Evolutionary conservation across 2,113 vertebrate genomes (phyloP), one percentile per base, ranked within the genome.

Genomic region (Axis porcinus): DNA sequence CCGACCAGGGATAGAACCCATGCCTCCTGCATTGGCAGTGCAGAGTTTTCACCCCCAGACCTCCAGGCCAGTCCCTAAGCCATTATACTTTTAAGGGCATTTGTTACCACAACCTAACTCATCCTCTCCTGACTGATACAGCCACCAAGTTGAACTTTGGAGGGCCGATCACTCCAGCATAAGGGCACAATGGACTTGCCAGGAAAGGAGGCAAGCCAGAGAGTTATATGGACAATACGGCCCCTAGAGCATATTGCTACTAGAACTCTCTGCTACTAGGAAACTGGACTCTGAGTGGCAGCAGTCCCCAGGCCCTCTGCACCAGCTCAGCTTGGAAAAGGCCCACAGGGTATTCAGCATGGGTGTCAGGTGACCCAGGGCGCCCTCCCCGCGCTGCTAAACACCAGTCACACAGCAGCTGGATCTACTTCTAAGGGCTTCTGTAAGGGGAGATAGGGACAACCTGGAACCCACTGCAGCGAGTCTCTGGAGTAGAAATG

Each of bases 311-410:
- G 50, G 23, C 15, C 7, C 9, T 40, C 40, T 58, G 60, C 5
- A 1, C 28, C 33, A 62, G 23, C 43, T 74, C 25, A 33, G 47
- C 40, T 36, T 28, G 2, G 30, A 47, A 86, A 89, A 36, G 43
- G 21, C 14, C 54, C 16, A n/a, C 57, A 45, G 55, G 33, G 82
- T 58, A 12, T n/a, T 87, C 33, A 2, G 30, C 4, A 9, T 21
- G 64, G 16, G 7, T 23, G 14, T 45, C 43, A 25, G 12, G 14
- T 33, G 33, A 67, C 36, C 28, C 78, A 28, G 13, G 45, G 86
- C n/a, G 23, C 7, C 55, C 36, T 55, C 21, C 40, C 23, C 0
- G 0, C 9, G 23, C 60, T 10, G 28, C n/a, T 43, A 33, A 21
- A 14, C 86, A 21, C 55, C 10, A n/a, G 43, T 47, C 79, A 91